Conservation (phyloP, 23 tunicate species). For the Aplidium turbinatum region DNA sequence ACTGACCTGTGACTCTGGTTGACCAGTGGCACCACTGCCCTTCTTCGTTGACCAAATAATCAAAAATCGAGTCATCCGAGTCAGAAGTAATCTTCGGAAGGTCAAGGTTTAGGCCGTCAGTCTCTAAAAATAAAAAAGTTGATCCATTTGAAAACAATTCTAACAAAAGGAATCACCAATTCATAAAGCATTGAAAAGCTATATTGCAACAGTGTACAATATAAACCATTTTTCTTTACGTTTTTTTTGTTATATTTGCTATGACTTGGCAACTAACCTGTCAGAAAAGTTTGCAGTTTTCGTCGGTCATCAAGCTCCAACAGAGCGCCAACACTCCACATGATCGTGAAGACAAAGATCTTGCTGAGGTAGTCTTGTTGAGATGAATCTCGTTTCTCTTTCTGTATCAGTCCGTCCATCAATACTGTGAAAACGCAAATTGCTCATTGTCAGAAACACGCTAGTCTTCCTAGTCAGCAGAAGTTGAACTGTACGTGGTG, state of each 20-base stretch:
- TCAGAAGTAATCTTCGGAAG: conserved; percentile 50
- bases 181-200: too few relatives aligned
- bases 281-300: conserved; percentile 68
- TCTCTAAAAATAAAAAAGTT: conserved; percentile 26
- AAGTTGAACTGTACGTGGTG: too few relatives aligned
- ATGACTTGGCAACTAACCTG: too few relatives aligned
- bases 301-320: conserved; percentile 83
- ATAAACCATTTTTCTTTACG: too few relatives aligned
- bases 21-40: conserved; percentile 94
- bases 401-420: conserved; percentile 78
- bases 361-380: conserved; percentile 51
- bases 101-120: conserved; percentile 58
- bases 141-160: neutral
- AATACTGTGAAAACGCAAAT: too few relatives aligned
- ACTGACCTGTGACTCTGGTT: conserved; percentile 56
- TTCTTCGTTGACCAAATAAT: conserved; percentile 66
- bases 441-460: too few relatives aligned
- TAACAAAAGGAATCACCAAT: neutral
- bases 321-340: conserved; percentile 97
- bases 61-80: conserved; percentile 81
- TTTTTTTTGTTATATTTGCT: too few relatives aligned
- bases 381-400: conserved; percentile 40
- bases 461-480: too few relatives aligned
- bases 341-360: conserved; percentile 67
- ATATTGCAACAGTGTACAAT: too few relatives aligned